Evolutionary conservation across 2,797 vertebrate genomes (phyloP), one percentile per base, ranked within the genome.

Genomic region (Megaceryle alcyon): DNA sequence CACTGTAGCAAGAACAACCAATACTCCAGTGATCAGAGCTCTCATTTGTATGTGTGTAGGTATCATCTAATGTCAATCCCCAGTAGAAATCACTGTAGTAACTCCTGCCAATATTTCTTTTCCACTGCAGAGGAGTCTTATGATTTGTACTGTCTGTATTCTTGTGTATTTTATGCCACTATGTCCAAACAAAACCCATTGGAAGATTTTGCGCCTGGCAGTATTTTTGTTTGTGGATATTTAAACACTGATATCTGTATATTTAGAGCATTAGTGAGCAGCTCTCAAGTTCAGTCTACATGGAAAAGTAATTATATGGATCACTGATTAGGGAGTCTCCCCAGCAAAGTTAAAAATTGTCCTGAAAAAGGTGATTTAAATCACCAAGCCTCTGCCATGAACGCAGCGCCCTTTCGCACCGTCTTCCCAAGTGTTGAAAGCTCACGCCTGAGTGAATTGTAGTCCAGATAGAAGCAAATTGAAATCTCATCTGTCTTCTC

Each of bases 291-390:
- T 77, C 35, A 49, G 0, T 85, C 84, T 91, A 82, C 48, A 37
- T 5, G 61, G 69, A 56, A 10, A 92, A 83, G 44, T 57, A 88
- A 90, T 96, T 94, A 71, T 16, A 43, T 29, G 87, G 87, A 71
- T 95, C 84, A 66, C 22, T 86, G 95, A 73, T 68, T 53, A 53
- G 57, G 69, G 75, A 96, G 48, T 70, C 71, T 94, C 84, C 39
- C 35, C 78, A 37, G 69, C 31, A 56, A 66, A 80, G 60, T 2
- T 86, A 41, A 61, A 87, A 82, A 91, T 87, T 28, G 71, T 77
- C 60, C 86, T 68, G 89, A 14, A 91, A 82, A 92, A 87, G 76
- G 82, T 91, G 76, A 75, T 94, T 85, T 82, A 88, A 88, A 87
- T 94, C 79, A 41, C 8, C 28, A 39, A 61, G 57, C 26, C 69